phyloP scores from a whole-genome alignment of 30 jellyfish, hydroid and myxozoan species.

The Chrysaora quinquecirrha region DNA sequence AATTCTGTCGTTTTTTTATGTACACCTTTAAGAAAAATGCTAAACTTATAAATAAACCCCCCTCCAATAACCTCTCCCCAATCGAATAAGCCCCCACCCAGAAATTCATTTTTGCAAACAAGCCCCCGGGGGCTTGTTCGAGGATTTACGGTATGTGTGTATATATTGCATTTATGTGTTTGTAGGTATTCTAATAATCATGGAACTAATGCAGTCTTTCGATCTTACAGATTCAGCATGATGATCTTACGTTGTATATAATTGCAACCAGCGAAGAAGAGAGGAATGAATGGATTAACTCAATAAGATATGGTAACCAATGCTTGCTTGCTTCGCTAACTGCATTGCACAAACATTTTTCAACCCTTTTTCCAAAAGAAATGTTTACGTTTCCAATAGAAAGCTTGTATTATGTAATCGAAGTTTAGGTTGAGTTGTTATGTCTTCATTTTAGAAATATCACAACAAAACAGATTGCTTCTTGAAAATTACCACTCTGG shows the following conservation, averaged over 20 bases:
- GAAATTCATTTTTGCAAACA: too few species aligned
- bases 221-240: slow-evolving; percentile 68
- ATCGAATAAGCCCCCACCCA: too few species aligned
- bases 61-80: neutral
- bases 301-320: slow-evolving; percentile 81
- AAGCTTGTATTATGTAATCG: too few species aligned
- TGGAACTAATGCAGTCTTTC: neutral
- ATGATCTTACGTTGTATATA: slow-evolving; percentile 66
- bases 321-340: neutral
- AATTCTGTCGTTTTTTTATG: too few species aligned
- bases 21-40: too few species aligned
- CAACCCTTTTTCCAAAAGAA: neutral
- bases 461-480: slow-evolving; percentile 60
- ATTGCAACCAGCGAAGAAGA: slow-evolving; percentile 84
- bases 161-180: too few species aligned
- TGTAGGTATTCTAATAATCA: too few species aligned
- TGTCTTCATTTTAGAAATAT: slow-evolving; percentile 55
- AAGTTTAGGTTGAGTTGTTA: too few species aligned
- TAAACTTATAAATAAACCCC: neutral
- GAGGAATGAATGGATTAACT: slow-evolving; percentile 81
- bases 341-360: neutral
- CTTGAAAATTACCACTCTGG: slow-evolving; percentile 89
- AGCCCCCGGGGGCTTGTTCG: too few species aligned
- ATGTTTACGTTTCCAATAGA: too few species aligned
- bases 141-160: too few species aligned